Evolutionary conservation across 2,888 invertebrate genomes (phyloP), one percentile per base, ranked within the genome.

Genomic region (Apotomis capreana): DNA sequence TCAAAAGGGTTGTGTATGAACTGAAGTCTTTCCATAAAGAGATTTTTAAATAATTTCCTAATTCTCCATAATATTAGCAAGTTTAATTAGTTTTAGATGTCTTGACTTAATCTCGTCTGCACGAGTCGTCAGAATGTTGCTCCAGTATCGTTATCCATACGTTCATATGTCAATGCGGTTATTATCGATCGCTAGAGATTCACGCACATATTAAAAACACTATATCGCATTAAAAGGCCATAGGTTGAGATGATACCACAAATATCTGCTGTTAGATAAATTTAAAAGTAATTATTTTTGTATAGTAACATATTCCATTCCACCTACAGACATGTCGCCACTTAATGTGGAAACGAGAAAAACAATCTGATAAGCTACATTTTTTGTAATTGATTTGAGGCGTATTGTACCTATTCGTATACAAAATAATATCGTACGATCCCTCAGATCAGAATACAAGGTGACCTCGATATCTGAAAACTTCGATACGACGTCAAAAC

Each of bases 201-300:
- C 60, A 67, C 60, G 79, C 89, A 87, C 88, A 88, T 83, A 90
- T 89, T 90, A 87, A 90, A 87, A 84, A 83, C 78, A 80, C 80
- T 78, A 80, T 88, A 89, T 89, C 87, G 76, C 78, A 74, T 69
- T 74, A 77, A 77, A 74, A 76, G 82, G 88, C 89, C 89, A 84
- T 84, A 74, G 84, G 84, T 84, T 85, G 79, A 80, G 77, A 78
- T 77, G 76, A 76, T 79, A 80, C 80, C 81, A 84, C 83, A 83
- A 78, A 77, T 89, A 89, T 89, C 87, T 76, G 60, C 46, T 52
- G 13, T 62, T 72, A 54, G 76, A 79, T 83, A 86, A 86, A 83
- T 85, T 84, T 84, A 83, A 83, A 82, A 79, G 77, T 83, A 81
- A 87, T 84, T 86, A 86, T 87, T 84, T 85, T 82, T 74, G 77